Evolutionary conservation across 2,888 invertebrate species (phyloP).

Genomic region (Ashinkailepas kermadecensis): DNA sequence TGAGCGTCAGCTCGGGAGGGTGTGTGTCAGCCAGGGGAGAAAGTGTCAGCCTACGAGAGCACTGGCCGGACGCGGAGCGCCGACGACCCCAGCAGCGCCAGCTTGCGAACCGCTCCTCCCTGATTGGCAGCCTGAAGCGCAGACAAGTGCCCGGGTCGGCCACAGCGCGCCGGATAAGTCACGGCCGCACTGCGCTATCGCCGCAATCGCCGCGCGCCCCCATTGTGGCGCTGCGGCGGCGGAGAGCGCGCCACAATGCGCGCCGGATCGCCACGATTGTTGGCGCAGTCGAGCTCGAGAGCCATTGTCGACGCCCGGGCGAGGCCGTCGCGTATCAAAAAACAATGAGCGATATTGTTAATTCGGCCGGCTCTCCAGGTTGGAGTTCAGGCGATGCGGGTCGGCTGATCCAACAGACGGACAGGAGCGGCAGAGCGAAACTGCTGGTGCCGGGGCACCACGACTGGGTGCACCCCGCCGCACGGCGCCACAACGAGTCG

Average conservation of each 20-base stretch:
- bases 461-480: no score
- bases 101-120: no score
- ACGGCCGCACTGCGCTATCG: conserved; percentile 12
- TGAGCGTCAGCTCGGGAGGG: no score
- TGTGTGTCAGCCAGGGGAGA: no score
- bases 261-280: conserved; percentile 11
- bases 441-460: no score
- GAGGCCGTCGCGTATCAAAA: conserved; percentile 11
- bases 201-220: conserved; percentile 15
- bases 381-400: background rate
- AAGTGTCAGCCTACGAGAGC: no score
- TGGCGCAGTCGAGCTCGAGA: background rate
- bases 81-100: no score
- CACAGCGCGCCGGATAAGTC: conserved; percentile 4
- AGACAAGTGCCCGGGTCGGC: background rate
- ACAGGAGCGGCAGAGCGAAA: no score
- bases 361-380: no score
- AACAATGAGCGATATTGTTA: conserved; percentile 17
- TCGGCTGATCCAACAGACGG: background rate
- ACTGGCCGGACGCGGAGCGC: no score
- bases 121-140: background rate
- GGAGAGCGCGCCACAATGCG: conserved; percentile 15
- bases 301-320: conserved; percentile 1
- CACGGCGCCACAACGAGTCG: no score
- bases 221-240: conserved; percentile 3